Percentiles rank a stretch among this genome's conserved stretches.
phyloP scores from a whole-genome alignment of 2,797 vertebrate species.

The Coluber constrictor region DNA sequence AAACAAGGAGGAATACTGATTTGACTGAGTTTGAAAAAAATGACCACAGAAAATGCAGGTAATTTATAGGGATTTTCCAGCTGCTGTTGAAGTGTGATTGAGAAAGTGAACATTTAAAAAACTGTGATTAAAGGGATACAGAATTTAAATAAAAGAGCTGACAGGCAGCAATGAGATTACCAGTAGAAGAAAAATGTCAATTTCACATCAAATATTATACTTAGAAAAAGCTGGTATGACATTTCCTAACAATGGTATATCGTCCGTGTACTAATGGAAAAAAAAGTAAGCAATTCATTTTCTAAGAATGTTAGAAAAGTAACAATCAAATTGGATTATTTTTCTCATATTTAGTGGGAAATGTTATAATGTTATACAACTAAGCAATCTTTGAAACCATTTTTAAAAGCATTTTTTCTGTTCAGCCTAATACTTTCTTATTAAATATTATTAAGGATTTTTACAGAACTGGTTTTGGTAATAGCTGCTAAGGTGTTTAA shows the following conservation, averaged over 20 bases:
- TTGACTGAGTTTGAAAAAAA: not conserved
- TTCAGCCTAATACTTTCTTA: not conserved
- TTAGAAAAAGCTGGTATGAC: not conserved
- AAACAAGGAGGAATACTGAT: not conserved
- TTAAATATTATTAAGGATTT: not conserved
- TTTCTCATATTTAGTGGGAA: not conserved
- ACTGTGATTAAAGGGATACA: not conserved
- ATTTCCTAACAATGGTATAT: not conserved
- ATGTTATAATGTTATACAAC: not conserved
- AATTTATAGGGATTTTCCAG: not conserved
- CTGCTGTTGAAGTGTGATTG: not conserved
- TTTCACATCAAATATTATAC: not conserved
- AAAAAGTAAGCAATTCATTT: not conserved
- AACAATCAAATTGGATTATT: not conserved
- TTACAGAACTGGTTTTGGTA: not conserved
- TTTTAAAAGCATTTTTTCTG: not conserved
- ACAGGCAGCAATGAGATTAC: not conserved
- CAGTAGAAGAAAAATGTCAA: not conserved
- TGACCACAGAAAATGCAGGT: not conserved
- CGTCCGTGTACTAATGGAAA: not conserved
- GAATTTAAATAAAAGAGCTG: not conserved
- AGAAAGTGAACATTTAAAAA: not conserved
- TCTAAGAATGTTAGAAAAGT: not conserved
- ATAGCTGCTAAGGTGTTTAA: not conserved
- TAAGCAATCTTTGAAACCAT: not conserved